Percentiles rank a stretch among this genome's conserved stretches.
phyloP scores from a whole-genome alignment of 2,888 invertebrate genomes.

The Metallyticus violacea region DNA sequence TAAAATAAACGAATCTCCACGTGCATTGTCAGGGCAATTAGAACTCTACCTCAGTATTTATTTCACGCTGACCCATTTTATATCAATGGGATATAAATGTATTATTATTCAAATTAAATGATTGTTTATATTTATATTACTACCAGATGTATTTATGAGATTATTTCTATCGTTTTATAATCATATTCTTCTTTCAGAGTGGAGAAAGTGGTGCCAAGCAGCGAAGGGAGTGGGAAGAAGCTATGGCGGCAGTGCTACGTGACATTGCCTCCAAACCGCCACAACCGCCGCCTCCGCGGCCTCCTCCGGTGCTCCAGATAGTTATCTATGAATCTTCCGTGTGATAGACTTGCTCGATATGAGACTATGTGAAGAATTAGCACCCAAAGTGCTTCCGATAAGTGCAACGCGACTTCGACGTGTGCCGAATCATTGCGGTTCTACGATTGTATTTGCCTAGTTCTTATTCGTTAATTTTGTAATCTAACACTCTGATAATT shows the following conservation, averaged over 20 bases:
- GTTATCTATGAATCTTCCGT: slow-evolving; percentile 89
- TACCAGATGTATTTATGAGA: no score
- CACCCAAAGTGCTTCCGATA: neutral
- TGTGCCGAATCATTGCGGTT: neutral
- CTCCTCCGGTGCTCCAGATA: slow-evolving; percentile 70
- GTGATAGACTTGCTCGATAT: slow-evolving; percentile 42
- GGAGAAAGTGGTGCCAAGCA: slow-evolving; percentile 47
- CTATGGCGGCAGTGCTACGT: slow-evolving; percentile 71
- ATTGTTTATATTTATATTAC: no score
- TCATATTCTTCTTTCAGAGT: slow-evolving; percentile 19
- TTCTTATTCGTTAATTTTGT: neutral
- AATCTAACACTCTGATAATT: neutral
- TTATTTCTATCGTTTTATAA: no score
- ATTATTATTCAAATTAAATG: no score
- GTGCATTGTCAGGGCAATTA: no score
- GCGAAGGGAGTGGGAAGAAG: slow-evolving; percentile 67
- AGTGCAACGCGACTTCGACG: neutral
- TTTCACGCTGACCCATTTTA: no score
- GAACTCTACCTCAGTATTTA: no score
- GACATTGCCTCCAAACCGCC: slow-evolving; percentile 61
- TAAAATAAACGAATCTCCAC: no score
- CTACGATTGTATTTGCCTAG: neutral
- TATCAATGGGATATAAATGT: no score
- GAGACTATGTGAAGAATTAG: neutral
- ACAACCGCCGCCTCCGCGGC: slow-evolving; percentile 48